Base-by-base conservation (phyloP, 2,113 vertebrate species). In the Eidolon helvum region DNA sequence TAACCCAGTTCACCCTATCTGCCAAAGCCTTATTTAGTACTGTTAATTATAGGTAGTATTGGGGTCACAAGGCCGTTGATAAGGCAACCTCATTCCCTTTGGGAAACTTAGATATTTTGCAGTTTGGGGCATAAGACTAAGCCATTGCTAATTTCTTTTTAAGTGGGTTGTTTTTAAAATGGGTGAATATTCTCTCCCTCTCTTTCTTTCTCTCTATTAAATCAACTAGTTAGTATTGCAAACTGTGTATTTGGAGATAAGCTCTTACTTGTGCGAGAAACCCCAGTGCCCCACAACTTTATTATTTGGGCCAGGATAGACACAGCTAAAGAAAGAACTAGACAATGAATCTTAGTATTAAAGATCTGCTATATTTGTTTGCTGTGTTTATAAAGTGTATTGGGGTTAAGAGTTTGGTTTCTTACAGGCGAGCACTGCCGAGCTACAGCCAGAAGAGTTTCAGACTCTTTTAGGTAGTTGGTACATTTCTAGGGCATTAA, bases 11-110 rank as follows among this genome's bases (percentile, higher is more conserved):
- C 74, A 35, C 96, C 97, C 96, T 96, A 95, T 98, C 97, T 98
- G 97, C 95, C 75, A 95, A 87, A 95, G 97, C 96, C 87, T 96
- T 97, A 98, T 97, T 97, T 97, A 97, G 97, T 97, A 97, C 95
- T 93, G 98, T 98, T 99, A 98, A 98, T 98, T 98, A 97, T 92
- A 95, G 98, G 98, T 97, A 87, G 98, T 91, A 97, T 85, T 97
- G 94, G 96, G 98, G 98, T 98, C 98, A 97, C 89, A 96, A 69
- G 95, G 93, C 97, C 63, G 97, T 95, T 65, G 97, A 97, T 97
- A 97, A 96, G 71, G 77, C 2, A 66, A 50, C 95, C 45, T 94
- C 16, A 9, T 38, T 57, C 43, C 97, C 75, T 97, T 94, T 87
- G 61, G 63, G 92, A 95, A 97, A 95, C 91, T 95, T 97, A 96